Conservation (phyloP, 2,888 invertebrate species). For the Patella pellucida region DNA sequence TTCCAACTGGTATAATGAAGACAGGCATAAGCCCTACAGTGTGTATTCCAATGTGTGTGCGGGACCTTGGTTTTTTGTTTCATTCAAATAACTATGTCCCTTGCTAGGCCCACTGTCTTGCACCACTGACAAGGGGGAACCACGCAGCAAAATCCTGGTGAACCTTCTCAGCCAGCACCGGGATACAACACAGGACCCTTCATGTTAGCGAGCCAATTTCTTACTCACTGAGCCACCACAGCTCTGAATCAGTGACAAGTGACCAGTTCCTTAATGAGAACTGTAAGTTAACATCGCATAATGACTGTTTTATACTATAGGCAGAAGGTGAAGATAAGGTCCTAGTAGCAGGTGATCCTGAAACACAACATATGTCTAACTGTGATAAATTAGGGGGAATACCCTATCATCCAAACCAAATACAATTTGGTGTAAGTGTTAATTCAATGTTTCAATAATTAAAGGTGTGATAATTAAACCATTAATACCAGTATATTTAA, state of each 20-base stretch:
- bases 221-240: too few species aligned
- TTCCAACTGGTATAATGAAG: too few species aligned
- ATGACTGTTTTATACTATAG: conserved; percentile 36
- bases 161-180: too few species aligned
- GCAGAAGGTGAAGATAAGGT: conserved; percentile 76
- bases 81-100: too few species aligned
- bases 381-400: conserved; percentile 84
- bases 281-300: neutral
- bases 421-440: conserved; percentile 77
- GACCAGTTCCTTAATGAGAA: neutral
- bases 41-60: too few species aligned
- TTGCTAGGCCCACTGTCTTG: too few species aligned
- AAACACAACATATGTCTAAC: conserved; percentile 78
- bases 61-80: too few species aligned
- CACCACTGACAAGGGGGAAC: too few species aligned
- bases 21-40: too few species aligned
- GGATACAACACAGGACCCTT: too few species aligned
- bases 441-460: neutral
- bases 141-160: too few species aligned
- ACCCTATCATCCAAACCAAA: conserved; percentile 82
- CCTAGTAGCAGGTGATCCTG: conserved; percentile 88
- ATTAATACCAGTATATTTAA: neutral
- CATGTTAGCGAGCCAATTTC: too few species aligned
- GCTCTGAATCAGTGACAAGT: neutral
- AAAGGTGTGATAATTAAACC: neutral